Conservation (phyloP, 2,797 vertebrate species). For the Remorina albescens region DNA sequence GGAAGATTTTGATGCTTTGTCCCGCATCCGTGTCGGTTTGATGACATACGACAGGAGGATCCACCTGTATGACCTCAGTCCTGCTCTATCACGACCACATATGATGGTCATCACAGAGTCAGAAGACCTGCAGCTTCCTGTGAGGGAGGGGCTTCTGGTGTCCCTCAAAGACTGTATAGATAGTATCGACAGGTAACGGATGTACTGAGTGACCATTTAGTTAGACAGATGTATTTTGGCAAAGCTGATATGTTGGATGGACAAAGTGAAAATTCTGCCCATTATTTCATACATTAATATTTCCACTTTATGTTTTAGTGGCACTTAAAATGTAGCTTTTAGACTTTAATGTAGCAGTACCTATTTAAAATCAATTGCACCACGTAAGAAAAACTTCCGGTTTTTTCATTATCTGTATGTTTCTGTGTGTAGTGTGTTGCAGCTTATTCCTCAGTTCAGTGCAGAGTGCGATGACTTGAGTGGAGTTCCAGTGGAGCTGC, state of each 20-base stretch:
- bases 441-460: constrained; percentile 77
- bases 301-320: not conserved
- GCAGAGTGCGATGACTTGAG: constrained; percentile 58
- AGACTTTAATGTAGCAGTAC: too few species aligned
- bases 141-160: constrained; percentile 85
- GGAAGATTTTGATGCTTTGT: constrained; percentile 39
- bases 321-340: too few species aligned
- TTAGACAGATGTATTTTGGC: accelerated
- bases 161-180: constrained; percentile 79
- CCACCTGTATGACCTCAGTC: constrained; percentile 86
- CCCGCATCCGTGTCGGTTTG: constrained; percentile 81
- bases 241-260: accelerated
- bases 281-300: accelerated
- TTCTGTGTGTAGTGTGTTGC: constrained; percentile 77
- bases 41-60: constrained; percentile 85
- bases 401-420: constrained; percentile 9
- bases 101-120: constrained; percentile 86
- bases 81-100: constrained; percentile 82
- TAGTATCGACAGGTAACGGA: constrained; percentile 75
- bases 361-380: too few species aligned
- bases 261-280: not conserved
- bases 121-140: constrained; percentile 83
- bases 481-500: constrained; percentile 74
- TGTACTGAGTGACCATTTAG: not conserved
- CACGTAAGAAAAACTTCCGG: not conserved